phyloP scores from a whole-genome alignment of 2,113 vertebrate species.

The Forbesichthys papilliferus region DNA sequence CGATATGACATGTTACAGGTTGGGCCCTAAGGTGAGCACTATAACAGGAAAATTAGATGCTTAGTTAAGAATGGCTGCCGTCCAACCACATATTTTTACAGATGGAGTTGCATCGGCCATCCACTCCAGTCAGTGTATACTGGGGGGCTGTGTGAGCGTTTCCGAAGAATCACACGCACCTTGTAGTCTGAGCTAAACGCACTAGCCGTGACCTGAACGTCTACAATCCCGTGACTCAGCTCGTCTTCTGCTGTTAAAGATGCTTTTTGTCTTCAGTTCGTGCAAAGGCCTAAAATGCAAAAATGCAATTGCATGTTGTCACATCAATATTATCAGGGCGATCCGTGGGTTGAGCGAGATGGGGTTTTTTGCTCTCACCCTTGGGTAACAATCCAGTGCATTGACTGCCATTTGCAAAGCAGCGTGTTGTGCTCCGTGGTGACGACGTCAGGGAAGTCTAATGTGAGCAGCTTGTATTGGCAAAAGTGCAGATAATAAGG shows the following conservation, averaged over 20 bases:
- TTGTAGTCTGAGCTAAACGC: neutral
- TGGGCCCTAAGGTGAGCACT: conserved; percentile 25
- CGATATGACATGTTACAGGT: conserved; percentile 50
- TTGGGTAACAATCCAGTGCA: conserved; percentile 7
- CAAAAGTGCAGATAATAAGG: neutral
- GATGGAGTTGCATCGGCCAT: no score
- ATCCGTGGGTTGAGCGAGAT: neutral
- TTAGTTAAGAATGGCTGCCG: conserved; percentile 36
- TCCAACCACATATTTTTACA: conserved; percentile 23
- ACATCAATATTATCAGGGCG: conserved; percentile 19
- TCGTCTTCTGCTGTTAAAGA: conserved; percentile 12
- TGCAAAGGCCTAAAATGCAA: conserved; percentile 2
- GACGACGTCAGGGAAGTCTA: neutral
- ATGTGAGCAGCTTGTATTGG: neutral
- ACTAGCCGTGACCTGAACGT: neutral
- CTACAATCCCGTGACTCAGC: neutral
- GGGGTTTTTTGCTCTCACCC: conserved; percentile 28
- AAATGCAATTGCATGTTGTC: conserved; percentile 4
- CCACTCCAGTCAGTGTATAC: no score
- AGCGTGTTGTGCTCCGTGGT: neutral
- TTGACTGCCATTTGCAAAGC: neutral
- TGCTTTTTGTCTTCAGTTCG: conserved; percentile 28
- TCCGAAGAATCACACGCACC: neutral
- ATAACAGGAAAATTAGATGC: conserved; percentile 42
- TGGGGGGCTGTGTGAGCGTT: neutral